Conservation (phyloP, 2,888 invertebrate genomes). For the Chymomyza caudatula region DNA sequence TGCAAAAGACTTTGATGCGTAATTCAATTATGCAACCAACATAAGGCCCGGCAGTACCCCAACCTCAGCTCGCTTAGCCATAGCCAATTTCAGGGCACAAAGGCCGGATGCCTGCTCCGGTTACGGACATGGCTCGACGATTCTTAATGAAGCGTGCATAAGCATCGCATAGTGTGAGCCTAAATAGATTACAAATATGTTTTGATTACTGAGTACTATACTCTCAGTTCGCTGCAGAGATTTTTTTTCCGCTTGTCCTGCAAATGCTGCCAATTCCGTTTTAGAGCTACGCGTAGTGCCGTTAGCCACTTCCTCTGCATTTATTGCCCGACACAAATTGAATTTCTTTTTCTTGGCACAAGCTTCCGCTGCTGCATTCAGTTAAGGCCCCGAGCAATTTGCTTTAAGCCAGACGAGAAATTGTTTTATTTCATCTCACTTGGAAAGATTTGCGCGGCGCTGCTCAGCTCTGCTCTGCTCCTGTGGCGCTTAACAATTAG, state of each 20-base stretch:
- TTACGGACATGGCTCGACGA: not conserved
- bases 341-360: slow-evolving; percentile 34
- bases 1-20: slow-evolving; percentile 31
- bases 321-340: slow-evolving; percentile 26
- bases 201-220: slow-evolving; percentile 33
- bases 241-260: no score
- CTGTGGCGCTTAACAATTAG: slow-evolving; percentile 42
- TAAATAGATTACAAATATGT: slow-evolving; percentile 60
- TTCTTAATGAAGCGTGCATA: slow-evolving; percentile 45
- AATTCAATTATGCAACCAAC: slow-evolving; percentile 40
- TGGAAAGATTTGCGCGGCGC: no score
- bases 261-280: not conserved
- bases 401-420: slow-evolving; percentile 30
- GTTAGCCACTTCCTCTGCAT: no score
- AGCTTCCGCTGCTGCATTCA: not conserved
- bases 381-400: slow-evolving; percentile 6
- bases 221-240: not conserved
- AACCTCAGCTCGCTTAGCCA: not conserved
- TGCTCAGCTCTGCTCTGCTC: slow-evolving; percentile 22
- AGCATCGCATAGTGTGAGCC: slow-evolving; percentile 28
- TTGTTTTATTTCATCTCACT: slow-evolving; percentile 35
- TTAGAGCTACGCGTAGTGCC: not conserved
- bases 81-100: not conserved
- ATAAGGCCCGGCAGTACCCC: not conserved
- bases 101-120: not conserved